Conservation (phyloP, 2,888 invertebrate species). For the Emmelina monodactyla region DNA sequence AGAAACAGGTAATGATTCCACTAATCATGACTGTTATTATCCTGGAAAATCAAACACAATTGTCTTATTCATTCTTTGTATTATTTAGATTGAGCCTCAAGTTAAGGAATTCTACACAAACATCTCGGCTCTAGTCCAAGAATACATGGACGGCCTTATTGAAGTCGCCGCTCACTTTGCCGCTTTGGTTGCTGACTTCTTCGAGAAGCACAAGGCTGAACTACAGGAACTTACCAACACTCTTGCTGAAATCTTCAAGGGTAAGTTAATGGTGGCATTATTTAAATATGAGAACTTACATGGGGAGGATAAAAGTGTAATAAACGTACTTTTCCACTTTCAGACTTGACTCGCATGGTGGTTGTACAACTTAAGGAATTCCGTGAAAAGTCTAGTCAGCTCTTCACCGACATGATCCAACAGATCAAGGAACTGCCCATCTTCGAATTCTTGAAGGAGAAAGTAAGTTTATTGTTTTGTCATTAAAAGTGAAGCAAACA, state of each 20-base stretch:
- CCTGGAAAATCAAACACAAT: background rate
- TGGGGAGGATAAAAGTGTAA: background rate
- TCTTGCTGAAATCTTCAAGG: slow-evolving; percentile 58
- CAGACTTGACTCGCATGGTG: slow-evolving; percentile 48
- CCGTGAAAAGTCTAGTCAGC: slow-evolving; percentile 29
- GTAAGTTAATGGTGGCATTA: slow-evolving; percentile 24
- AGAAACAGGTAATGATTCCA: slow-evolving; percentile 30
- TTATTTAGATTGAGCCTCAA: slow-evolving; percentile 37
- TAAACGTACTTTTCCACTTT: background rate
- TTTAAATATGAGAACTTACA: background rate
- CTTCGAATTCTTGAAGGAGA: slow-evolving; percentile 37
- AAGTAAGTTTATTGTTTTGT: slow-evolving; percentile 24
- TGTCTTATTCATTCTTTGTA: background rate
- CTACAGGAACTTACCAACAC: slow-evolving; percentile 67
- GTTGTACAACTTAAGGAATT: slow-evolving; percentile 50
- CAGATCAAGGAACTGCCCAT: slow-evolving; percentile 51
- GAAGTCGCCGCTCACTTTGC: slow-evolving; percentile 58
- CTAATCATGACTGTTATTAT: background rate
- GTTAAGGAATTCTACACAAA: slow-evolving; percentile 37
- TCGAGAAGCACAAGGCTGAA: slow-evolving; percentile 72
- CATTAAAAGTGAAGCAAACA: too few species aligned
- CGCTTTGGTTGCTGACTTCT: slow-evolving; percentile 59
- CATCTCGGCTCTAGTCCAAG: slow-evolving; percentile 38
- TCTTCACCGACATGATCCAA: slow-evolving; percentile 32
- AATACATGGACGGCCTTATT: slow-evolving; percentile 39